Evolutionary conservation across 1,140 invertebrate species (phyloP).

Genomic region (Sinonovacula constricta): DNA sequence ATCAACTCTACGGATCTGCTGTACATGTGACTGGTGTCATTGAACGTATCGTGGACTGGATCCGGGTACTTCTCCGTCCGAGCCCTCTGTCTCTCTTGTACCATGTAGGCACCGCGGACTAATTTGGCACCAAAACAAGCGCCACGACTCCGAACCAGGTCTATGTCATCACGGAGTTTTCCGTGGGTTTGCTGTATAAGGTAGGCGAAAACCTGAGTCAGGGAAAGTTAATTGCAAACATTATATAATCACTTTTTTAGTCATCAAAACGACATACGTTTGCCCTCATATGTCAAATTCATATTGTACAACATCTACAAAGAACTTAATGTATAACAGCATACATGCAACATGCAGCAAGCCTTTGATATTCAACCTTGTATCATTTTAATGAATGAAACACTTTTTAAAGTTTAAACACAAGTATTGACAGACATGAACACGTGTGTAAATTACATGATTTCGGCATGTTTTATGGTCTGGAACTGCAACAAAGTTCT

Average conservation of each 20-base stretch:
- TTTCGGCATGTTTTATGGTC: no score
- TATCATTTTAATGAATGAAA: no score
- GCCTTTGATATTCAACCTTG: no score
- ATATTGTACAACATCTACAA: no score
- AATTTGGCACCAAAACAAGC: constrained; percentile 99
- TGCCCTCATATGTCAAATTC: background rate
- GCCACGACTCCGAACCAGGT: constrained; percentile 94
- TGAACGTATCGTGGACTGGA: constrained; percentile 93
- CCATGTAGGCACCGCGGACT: constrained; percentile 98
- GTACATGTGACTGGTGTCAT: constrained; percentile 90
- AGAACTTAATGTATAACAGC: no score
- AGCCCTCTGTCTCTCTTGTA: constrained; percentile 84
- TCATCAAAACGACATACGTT: background rate
- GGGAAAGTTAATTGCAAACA: no score
- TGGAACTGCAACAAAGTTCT: no score
- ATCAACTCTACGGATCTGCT: constrained; percentile 81
- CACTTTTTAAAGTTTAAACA: no score
- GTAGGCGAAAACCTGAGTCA: no score
- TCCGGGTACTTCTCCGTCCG: constrained; percentile 90
- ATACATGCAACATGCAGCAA: no score
- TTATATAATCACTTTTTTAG: background rate
- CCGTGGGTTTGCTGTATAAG: constrained; percentile 85
- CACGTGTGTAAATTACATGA: no score
- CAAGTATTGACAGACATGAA: no score
- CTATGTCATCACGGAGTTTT: constrained; percentile 93